Conservation (phyloP, 2,113 vertebrate species). For the Solea solea region DNA sequence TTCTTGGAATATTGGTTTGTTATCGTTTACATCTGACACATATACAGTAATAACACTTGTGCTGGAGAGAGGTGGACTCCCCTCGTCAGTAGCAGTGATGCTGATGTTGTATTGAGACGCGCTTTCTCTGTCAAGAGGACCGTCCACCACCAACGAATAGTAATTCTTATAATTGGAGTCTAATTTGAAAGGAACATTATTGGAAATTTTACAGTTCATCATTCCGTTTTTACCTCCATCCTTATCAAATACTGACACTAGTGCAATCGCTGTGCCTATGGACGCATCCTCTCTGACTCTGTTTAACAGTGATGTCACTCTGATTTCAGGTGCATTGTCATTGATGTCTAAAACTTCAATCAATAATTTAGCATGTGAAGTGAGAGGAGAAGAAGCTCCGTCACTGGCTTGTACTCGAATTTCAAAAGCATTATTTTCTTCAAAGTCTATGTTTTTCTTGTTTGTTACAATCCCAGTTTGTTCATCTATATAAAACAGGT, state of each 20-base stretch:
- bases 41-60: constrained; percentile 72
- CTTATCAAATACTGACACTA: constrained; percentile 84
- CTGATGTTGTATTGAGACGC: constrained; percentile 80
- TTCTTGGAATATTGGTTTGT: constrained; percentile 79
- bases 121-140: constrained; percentile 82
- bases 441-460: constrained; percentile 79
- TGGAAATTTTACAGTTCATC: constrained; percentile 73
- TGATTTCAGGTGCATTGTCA: constrained; percentile 80
- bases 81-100: constrained; percentile 83
- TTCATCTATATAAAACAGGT: constrained; percentile 78
- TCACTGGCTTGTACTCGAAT: constrained; percentile 86
- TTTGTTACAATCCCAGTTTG: constrained; percentile 52
- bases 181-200: constrained; percentile 75
- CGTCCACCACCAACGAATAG: constrained; percentile 83
- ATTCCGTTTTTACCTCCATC: constrained; percentile 82
- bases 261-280: constrained; percentile 82
- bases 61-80: constrained; percentile 79
- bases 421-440: constrained; percentile 81
- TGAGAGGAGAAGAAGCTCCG: constrained; percentile 74
- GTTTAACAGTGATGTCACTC: constrained; percentile 77
- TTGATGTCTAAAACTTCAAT: constrained; percentile 82
- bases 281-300: constrained; percentile 83
- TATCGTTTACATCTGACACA: constrained; percentile 88
- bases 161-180: constrained; percentile 76
- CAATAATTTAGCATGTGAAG: constrained; percentile 82